Evolutionary conservation across 1,140 invertebrate genomes (phyloP).

Genomic region (Maniola jurtina): DNA sequence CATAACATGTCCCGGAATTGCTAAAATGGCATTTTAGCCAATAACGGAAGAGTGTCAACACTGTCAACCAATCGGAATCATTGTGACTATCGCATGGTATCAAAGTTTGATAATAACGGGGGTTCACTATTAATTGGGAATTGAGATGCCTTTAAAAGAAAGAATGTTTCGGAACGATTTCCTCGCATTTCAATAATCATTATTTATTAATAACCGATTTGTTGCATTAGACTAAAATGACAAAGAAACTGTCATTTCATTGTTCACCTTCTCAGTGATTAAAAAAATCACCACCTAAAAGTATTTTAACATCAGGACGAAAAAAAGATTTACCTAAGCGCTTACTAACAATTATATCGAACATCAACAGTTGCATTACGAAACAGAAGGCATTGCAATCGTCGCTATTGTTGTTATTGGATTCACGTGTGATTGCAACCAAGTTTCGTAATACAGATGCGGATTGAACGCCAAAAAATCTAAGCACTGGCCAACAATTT

Average conservation of each 20-base stretch:
- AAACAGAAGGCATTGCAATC: background rate
- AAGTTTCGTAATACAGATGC: background rate
- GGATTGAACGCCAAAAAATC: slow-evolving; percentile 4
- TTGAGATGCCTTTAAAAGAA: too few species aligned
- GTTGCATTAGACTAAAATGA: background rate
- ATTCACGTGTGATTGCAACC: background rate
- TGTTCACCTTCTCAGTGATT: background rate
- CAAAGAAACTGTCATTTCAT: background rate
- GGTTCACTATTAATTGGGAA: too few species aligned
- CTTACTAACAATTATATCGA: slow-evolving; percentile 6
- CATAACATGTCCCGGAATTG: background rate
- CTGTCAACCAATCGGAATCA: too few species aligned
- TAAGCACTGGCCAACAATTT: slow-evolving; percentile 1
- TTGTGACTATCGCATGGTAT: too few species aligned
- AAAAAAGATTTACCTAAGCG: slow-evolving; percentile 7
- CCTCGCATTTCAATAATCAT: background rate
- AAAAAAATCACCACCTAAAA: background rate
- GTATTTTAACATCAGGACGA: slow-evolving; percentile 2
- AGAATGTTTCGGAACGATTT: background rate
- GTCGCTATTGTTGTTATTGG: background rate
- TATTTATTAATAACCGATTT: background rate
- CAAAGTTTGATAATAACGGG: background rate
- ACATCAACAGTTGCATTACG: background rate
- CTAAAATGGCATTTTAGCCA: background rate
- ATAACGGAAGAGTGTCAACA: background rate